A percentile compares a stretch with the other conserved stretches of the same genome.
Evolutionary conservation across 2,888 invertebrate genomes (phyloP).

Genomic region (Octonoba sinensis): DNA sequence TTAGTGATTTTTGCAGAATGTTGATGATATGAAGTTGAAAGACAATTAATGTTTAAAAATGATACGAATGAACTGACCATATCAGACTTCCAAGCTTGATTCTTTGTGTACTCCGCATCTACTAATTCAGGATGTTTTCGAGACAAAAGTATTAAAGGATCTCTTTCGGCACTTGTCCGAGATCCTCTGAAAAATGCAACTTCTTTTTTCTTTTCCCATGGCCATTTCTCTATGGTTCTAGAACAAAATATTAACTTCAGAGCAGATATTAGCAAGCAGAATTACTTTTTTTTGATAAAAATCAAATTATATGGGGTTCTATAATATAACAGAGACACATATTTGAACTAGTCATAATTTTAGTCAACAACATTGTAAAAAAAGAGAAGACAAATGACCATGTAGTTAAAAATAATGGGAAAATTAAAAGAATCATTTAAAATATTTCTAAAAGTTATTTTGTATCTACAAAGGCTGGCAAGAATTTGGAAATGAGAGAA

Average conservation of each 20-base stretch:
- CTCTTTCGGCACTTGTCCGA: conserved; percentile 90
- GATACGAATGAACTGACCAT: conserved; percentile 67
- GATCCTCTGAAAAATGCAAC: conserved; percentile 90
- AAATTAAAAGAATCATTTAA: no score
- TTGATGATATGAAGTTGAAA: no score
- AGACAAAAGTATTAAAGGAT: conserved; percentile 84
- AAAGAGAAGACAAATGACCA: no score
- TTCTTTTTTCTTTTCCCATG: conserved; percentile 82
- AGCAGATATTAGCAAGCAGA: not conserved
- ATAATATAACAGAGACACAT: no score
- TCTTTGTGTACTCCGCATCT: conserved; percentile 96
- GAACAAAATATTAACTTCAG: not conserved
- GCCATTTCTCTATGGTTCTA: conserved; percentile 52
- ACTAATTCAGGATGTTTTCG: conserved; percentile 77
- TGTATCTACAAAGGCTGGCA: no score
- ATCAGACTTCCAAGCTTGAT: conserved; percentile 97
- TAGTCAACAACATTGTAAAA: no score
- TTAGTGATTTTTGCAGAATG: no score
- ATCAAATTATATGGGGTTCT: no score
- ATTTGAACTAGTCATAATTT: no score
- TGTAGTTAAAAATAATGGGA: no score
- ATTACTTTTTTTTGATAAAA: not conserved
- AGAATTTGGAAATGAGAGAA: no score
- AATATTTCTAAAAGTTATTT: no score
- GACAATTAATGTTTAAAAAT: not conserved